Conservation (phyloP, 2,113 vertebrate genomes). For the Eulemur rufifrons region DNA sequence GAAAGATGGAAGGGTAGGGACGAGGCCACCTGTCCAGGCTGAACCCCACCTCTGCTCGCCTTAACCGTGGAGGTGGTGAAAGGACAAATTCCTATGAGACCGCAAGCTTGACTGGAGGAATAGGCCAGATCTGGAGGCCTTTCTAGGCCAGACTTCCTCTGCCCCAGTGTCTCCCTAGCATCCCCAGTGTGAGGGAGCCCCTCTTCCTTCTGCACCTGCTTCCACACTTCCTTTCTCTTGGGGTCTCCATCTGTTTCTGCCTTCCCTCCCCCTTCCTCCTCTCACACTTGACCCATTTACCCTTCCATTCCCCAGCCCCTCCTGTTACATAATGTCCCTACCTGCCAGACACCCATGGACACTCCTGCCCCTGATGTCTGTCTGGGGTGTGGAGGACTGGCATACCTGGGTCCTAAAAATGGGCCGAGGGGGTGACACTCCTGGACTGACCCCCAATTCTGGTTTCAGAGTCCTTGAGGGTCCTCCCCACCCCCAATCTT, state of each 20-base stretch:
- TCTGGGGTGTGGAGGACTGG: neutral
- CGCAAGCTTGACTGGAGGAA: neutral
- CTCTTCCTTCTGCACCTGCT: neutral
- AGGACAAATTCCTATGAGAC: neutral
- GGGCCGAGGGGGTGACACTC: neutral
- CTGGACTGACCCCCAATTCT: neutral
- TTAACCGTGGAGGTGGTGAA: neutral
- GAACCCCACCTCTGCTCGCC: neutral
- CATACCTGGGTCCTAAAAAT: neutral
- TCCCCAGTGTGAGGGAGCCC: neutral
- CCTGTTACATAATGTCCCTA: constrained; percentile 35
- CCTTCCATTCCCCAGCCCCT: neutral
- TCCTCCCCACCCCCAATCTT: neutral
- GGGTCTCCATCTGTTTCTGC: neutral
- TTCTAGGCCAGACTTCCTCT: neutral
- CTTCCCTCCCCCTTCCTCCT: neutral
- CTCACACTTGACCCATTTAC: neutral
- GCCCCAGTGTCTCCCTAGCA: neutral
- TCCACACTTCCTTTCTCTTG: neutral
- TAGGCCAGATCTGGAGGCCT: neutral
- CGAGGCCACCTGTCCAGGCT: neutral
- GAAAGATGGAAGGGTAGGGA: neutral
- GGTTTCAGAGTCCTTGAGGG: neutral
- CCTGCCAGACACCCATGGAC: neutral
- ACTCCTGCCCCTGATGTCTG: neutral